Base-by-base conservation (phyloP, 2,888 invertebrate species). In the Scaptomyza tumidula region DNA sequence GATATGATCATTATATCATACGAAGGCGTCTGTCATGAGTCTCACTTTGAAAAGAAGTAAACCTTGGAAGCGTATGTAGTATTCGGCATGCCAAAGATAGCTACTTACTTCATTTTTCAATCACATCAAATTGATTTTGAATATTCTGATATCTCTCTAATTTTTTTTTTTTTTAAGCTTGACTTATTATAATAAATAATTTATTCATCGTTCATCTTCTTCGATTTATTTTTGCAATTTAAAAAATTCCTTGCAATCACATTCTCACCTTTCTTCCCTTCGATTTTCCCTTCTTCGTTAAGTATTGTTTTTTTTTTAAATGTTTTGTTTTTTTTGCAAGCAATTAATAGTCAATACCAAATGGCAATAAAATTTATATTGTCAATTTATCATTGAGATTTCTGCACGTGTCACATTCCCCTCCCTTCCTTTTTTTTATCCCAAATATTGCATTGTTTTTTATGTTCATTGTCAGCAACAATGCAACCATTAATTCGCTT, bases 261-360 rank as follows among this genome's bases (percentile, higher is more conserved):
- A n/a, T n/a, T n/a, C n/a, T n/a, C n/a, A n/a, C n/a, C n/a, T n/a
- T n/a, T n/a, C n/a, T n/a, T n/a, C n/a, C n/a, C n/a, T 19, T 19
- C 2, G 19, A 19, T 50, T 19, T 16, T n/a, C 58, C 35, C 39
- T 14, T 14, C 1, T 39, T 39, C 1, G 39, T 39, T 9, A 3
- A 14, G 39, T 7, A 39, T 39, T 39, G 39, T 39, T 14, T 2
- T 14, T 4, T 39, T 39, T 1, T 31, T 10, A n/a, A n/a, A n/a
- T n/a, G 6, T 31, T 14, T 7, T 14, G 7, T 7, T 9, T 58
- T 49, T 65, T 58, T 58, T 53, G 64, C 72, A 56, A 29, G 75
- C 83, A 82, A 87, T 82, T 87, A 82, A 82, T 85, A 85, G 65
- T 50, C 80, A 82, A 87, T 82, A 57, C 45, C 67, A 66, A 80